Evolutionary conservation across 2,888 invertebrate genomes (phyloP), one percentile per base, ranked within the genome.

Genomic region (Linnaemya tessellans): DNA sequence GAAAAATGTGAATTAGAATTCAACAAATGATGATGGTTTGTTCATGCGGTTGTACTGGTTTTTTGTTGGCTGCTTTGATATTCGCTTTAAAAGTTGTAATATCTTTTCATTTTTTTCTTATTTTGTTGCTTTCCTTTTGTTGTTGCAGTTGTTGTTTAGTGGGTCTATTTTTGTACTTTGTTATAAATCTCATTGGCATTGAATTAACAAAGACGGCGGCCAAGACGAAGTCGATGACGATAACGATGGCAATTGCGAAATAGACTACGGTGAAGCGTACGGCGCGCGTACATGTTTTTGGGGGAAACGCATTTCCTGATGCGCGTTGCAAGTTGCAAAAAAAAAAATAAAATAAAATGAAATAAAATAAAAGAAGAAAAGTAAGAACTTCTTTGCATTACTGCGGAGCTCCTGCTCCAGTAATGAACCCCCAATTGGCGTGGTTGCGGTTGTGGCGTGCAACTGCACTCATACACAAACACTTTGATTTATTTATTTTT

Each of bases 261-360:
- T n/a, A n/a, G n/a, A 11, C 15, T 46, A n/a, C 3, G 43, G 18
- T 22, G 30, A 11, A 35, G 46, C 64, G 22, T 56, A 25, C 41
- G 41, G 5, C 5, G 30, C 11, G 9, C 18, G 30, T 46, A 60
- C 68, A 62, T 51, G 73, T 46, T 79, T n/a, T 86, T 78, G 65
- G 84, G 70, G 82, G 62, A 80, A 87, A 87, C 87, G 86, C 86
- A 87, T 85, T 87, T 87, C 87, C 87, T 87, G 83, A 77, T 80
- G 74, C 58, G 60, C 64, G 60, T 38, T 68, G 10, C 49, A 43
- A 30, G 11, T 54, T 64, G 46, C 4, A 46, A 58, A 41, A 75
- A 25, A 77, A 49, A 71, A 51, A n/a, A n/a, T n/a, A n/a, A n/a
- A n/a, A n/a, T n/a, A n/a, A n/a, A n/a, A n/a, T n/a, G n/a, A n/a